Base-by-base conservation (phyloP, 1,140 invertebrate species). In the Odontomachus brunneus region DNA sequence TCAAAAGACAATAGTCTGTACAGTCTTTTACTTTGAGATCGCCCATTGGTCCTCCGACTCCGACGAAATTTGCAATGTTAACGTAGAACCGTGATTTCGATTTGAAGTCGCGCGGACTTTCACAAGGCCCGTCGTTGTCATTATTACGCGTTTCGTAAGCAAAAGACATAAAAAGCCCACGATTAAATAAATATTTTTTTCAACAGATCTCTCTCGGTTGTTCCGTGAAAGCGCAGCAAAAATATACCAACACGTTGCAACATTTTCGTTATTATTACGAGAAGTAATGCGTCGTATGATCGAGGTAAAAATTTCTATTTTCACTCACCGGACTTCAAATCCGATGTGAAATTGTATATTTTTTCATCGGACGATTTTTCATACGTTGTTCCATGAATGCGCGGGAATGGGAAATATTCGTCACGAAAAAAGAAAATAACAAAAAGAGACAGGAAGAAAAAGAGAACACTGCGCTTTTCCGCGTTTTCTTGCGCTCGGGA, bases 291-390 rank as follows among this genome's bases (percentile, higher is more conserved):
- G 11, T 0, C 38, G n/a, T 4, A 4, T n/a, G 3, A 78, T 19
- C 0, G 2, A 44, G n/a, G 7, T 19, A 59, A 65, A 55, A 67
- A 24, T 38, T 78, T 24, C 55, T 19, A 38, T 26, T 67, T 24
- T 67, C 19, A 38, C n/a, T 38, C 29, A 38, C n/a, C n/a, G 55
- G 67, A 38, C 11, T 78, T 67, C 19, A 67, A 38, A 78, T 67
- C 22, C 44, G 22, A 33, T 17, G 2, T 53, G 11, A 78, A 78
- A 78, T 67, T 53, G 17, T 44, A 24, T 24, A n/a, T 78, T 78
- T 66, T 67, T 24, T n/a, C n/a, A 33, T 11, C 22, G 22, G 14
- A 11, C 14, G 12, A 19, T 17, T 53, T 33, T 53, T 7, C 14
- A 63, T 55, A n/a, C 38, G 24, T 26, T n/a, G 38, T 15, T 78